phyloP scores from a whole-genome alignment of 2,797 vertebrate genomes.

The Enteromius mattozi region DNA sequence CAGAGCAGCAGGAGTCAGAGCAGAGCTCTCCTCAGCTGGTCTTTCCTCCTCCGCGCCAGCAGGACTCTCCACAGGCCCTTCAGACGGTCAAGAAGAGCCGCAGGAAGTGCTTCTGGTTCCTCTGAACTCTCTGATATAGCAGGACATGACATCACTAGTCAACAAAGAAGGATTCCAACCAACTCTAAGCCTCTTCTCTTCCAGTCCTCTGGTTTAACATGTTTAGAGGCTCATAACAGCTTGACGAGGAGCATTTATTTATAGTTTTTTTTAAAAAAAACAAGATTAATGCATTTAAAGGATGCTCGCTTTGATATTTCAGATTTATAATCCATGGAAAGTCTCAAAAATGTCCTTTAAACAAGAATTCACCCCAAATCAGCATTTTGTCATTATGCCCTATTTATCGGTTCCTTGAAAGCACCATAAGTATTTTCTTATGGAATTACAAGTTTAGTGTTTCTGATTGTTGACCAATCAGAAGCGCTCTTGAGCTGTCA shows the following conservation, averaged over 20 bases:
- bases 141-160: slow-evolving; percentile 11
- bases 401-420: not conserved
- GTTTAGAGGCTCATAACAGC: not conserved
- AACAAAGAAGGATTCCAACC: not conserved
- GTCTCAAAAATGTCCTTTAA: not conserved
- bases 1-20: slow-evolving; percentile 72
- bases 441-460: not conserved
- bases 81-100: slow-evolving; percentile 76
- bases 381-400: not conserved
- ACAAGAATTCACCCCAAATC: not conserved
- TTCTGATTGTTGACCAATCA: slow-evolving; percentile 18
- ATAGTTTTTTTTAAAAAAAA: not conserved
- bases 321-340: slow-evolving; percentile 8
- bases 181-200: slow-evolving; percentile 28
- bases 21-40: slow-evolving; percentile 61
- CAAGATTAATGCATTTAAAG: slow-evolving; percentile 2
- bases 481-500: not conserved
- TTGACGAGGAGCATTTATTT: not conserved
- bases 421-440: not conserved
- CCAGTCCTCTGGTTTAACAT: not conserved
- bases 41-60: slow-evolving; percentile 59
- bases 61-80: slow-evolving; percentile 73
- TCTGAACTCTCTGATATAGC: slow-evolving; percentile 66
- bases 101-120: slow-evolving; percentile 84
- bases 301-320: not conserved